Evolutionary conservation across 1,140 invertebrate genomes (phyloP), one percentile per base, ranked within the genome.

Genomic region (Drosophila orosa): DNA sequence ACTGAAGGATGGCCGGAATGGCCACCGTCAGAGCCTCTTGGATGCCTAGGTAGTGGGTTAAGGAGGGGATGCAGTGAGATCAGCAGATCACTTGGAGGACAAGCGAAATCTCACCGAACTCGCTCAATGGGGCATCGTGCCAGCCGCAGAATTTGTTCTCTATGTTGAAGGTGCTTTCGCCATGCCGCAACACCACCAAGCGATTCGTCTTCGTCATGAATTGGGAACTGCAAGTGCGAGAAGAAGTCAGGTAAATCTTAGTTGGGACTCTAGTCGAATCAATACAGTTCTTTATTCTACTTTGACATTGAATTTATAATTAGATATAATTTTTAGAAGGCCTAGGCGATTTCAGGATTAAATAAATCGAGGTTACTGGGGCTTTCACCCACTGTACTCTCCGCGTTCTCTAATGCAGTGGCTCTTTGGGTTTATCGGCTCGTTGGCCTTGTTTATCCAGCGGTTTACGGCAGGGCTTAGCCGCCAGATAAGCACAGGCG

Each of bases 81-180:
- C n/a, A 17, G 19, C 10, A 17, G 12, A 3, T 33, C 4, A 6
- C 27, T 29, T 29, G 27, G n/a, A 40, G 44, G 22, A 45, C 2
- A 25, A 45, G 15, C 15, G 22, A 37, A 27, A 27, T 29, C 60
- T 74, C 83, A 76, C 93, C 94, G 91, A 93, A 93, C 7, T 93
- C 92, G 69, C 94, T 94, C 4, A 95, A 83, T 24, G 93, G 90
- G 3, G 94, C 93, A 83, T 95, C 94, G 74, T 92, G 94, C 96
- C 96, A 96, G 9, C 96, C 96, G 85, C 95, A 96, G 84, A 96
- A 96, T 54, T 94, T 86, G 86, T 96, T 96, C 72, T 94, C 93
- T 77, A 95, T 91, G 83, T 96, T 96, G 93, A 95, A 96, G 90
- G 95, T 94, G 82, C 95, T 96, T 90, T 96, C 95, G n/a, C 95